phyloP scores from a whole-genome alignment of 2,797 vertebrate genomes.

The Microcaecilia unicolor region DNA sequence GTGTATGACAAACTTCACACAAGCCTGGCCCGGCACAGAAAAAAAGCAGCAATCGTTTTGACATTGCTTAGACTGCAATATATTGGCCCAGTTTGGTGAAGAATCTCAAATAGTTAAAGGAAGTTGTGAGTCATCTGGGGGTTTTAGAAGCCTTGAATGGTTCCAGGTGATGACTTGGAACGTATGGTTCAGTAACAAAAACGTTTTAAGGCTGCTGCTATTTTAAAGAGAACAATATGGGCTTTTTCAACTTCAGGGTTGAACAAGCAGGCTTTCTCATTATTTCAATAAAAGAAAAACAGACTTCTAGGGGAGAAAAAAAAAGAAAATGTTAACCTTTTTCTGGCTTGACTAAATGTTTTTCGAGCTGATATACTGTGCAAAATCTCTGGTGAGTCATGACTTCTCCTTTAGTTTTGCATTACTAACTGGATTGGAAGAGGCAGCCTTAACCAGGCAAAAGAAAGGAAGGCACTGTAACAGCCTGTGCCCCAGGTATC shows the following conservation, averaged over 20 bases:
- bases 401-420: constrained; percentile 9
- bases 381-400: not conserved
- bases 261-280: constrained; percentile 8
- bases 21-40: too few relatives aligned
- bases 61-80: not conserved
- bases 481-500: too few relatives aligned
- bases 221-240: constrained; percentile 24
- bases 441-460: not conserved
- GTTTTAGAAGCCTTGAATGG: constrained; percentile 2
- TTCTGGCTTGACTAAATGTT: not conserved
- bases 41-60: not conserved
- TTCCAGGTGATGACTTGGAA: constrained; percentile 19
- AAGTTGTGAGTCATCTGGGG: constrained; percentile 1
- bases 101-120: constrained; percentile 7
- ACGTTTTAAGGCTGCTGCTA: constrained; percentile 1
- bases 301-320: constrained; percentile 5
- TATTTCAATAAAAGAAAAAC: constrained; percentile 22
- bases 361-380: not conserved
- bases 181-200: constrained; percentile 2
- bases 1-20: too few relatives aligned
- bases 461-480: not conserved
- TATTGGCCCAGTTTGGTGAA: not conserved
- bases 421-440: constrained; percentile 5
- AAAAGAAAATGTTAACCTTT: not conserved
- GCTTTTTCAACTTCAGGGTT: not conserved